phyloP scores from a whole-genome alignment of 2,113 vertebrate genomes.

The Paedocypris sp. region DNA sequence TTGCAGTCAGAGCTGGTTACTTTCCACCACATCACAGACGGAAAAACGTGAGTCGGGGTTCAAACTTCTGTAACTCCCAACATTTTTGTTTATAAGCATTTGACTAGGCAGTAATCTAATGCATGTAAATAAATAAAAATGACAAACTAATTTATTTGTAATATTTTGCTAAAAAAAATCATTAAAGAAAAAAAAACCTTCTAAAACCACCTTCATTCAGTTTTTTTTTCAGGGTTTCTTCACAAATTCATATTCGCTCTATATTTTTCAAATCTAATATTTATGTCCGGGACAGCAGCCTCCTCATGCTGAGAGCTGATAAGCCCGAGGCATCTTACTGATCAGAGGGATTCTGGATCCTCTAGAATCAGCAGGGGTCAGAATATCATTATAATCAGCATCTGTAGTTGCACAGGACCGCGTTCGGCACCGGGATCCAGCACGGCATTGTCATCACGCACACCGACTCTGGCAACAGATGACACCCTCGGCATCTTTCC shows the following conservation, averaged over 20 bases:
- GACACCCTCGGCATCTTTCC: slow-evolving; percentile 8
- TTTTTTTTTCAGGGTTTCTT: neutral
- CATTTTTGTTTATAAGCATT: too few species aligned
- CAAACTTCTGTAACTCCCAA: slow-evolving; percentile 11
- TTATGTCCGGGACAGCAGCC: slow-evolving; percentile 23
- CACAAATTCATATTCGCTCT: slow-evolving; percentile 13
- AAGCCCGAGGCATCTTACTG: slow-evolving; percentile 23
- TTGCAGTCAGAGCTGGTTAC: slow-evolving; percentile 6
- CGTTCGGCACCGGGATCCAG: neutral
- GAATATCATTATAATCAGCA: slow-evolving; percentile 37
- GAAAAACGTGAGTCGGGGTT: slow-evolving; percentile 8
- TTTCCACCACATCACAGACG: slow-evolving; percentile 7
- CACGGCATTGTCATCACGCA: neutral
- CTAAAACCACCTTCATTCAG: too few species aligned
- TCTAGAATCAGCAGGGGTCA: slow-evolving; percentile 38
- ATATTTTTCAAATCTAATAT: slow-evolving; percentile 30
- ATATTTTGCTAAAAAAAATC: neutral
- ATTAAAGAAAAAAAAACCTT: neutral
- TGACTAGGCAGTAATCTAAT: too few species aligned
- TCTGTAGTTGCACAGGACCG: slow-evolving; percentile 9
- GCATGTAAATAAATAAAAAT: too few species aligned
- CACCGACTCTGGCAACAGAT: slow-evolving; percentile 6
- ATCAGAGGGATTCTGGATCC: slow-evolving; percentile 31
- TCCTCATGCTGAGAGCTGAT: slow-evolving; percentile 20
- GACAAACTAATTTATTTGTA: too few species aligned